Base-by-base conservation (phyloP, 30 jellyfish, hydroid and myxozoan species). In the Pelagia noctiluca region DNA sequence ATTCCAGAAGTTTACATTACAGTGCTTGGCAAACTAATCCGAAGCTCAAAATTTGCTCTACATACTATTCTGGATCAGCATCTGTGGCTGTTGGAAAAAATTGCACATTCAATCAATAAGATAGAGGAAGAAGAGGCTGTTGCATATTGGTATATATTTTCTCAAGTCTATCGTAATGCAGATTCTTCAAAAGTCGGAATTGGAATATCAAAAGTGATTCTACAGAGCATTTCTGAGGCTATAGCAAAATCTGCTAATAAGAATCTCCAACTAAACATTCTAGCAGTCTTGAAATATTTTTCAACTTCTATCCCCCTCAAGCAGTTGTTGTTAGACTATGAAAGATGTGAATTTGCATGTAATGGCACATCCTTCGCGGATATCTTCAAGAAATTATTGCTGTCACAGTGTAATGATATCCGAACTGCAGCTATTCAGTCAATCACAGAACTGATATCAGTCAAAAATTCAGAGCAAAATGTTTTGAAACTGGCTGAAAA, bases 351-450 rank as follows among this genome's bases (percentile, higher is more conserved):
- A 13, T 19, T 26, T 69, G 35, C 83, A 28, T n/a, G 35, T 2
- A 76, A 89, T 65, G 30, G 25, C 31, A 57, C 67, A 24, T 70
- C 96, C 16, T 28, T 85, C 16, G 80, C 90, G 3, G 95, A 90
- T 8, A 64, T 32, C 33, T 23, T 90, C 34, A 90, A 90, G 53
- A 90, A 76, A 63, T 24, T 85, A 81, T 35, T 90, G 60, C 96
- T 90, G 5, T 90, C 90, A 0, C 54, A 86, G 13, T 29, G 36
- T 42, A 50, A 28, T 8, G 85, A 73, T 42, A 47, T 84, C n/a
- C 96, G 84, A 66, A 22, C 46, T 24, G 81, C 65, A 63, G 88
- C 96, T 0, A 63, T 85, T 19, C 89, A 79, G n/a, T 90, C 96
- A 19, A 38, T 86, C n/a, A 16, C 72, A 10, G 85, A 26, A 24